These are phyloP conservation scores for Zingel zingel DNA, from an alignment of 2,113 vertebrate genomes.

Conservation along the genomic window DNA sequence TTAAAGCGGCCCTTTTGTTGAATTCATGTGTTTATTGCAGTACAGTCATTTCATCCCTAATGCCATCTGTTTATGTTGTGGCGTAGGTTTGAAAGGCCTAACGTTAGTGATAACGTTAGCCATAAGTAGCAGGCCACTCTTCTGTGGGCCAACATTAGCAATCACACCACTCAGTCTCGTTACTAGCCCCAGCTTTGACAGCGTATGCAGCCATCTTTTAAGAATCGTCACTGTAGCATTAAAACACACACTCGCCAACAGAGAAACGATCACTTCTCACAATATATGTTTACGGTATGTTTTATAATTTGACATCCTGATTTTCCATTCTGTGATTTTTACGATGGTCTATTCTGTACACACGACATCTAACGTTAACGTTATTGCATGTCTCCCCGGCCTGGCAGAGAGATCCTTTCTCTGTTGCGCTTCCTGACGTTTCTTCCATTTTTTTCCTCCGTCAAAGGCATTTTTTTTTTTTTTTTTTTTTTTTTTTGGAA, in stretches of 20 bases:
- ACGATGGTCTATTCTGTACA: neutral
- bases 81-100: slow-evolving; percentile 56
- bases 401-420: neutral
- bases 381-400: neutral
- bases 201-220: slow-evolving; percentile 37
- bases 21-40: fast-evolving
- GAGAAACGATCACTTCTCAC: neutral
- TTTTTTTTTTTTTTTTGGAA: neutral
- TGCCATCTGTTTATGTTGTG: slow-evolving; percentile 23
- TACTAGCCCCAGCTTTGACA: neutral
- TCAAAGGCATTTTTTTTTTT: neutral
- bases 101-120: neutral
- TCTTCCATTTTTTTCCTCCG: neutral
- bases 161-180: slow-evolving; percentile 16
- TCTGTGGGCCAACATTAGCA: slow-evolving; percentile 9
- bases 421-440: neutral
- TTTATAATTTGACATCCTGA: neutral
- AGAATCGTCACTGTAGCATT: neutral
- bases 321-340: neutral
- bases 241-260: neutral
- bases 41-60: fast-evolving
- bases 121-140: slow-evolving; percentile 20
- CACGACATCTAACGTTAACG: neutral
- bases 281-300: neutral
- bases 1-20: fast-evolving